A percentile compares a stretch with the other conserved stretches of the same genome.
phyloP scores from a whole-genome alignment of 2,888 invertebrate species.

The Ennomos fuscantarius region DNA sequence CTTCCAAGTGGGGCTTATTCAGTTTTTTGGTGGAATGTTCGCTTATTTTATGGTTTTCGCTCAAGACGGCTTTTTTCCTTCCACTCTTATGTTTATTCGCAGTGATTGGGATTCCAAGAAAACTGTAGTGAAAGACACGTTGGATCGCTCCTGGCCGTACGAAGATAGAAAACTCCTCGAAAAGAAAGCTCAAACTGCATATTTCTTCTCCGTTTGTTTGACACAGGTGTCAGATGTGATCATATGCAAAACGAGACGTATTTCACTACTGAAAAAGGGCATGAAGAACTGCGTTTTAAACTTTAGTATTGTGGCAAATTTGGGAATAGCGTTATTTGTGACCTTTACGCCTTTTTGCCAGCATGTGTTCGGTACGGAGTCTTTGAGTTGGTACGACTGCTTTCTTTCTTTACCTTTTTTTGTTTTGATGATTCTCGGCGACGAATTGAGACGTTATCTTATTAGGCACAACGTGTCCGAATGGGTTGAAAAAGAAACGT shows the following conservation, averaged over 20 bases:
- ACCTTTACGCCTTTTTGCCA: conserved; percentile 89
- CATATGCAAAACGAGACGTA: conserved; percentile 91
- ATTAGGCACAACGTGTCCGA: conserved; percentile 88
- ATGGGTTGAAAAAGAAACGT: conserved; percentile 91
- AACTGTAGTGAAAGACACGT: conserved; percentile 88
- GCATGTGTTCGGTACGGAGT: conserved; percentile 88
- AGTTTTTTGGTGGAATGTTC: conserved; percentile 92
- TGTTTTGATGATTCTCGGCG: conserved; percentile 89
- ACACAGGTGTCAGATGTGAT: conserved; percentile 92
- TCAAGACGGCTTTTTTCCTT: conserved; percentile 90
- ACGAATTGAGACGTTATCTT: conserved; percentile 89
- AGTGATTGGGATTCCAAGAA: conserved; percentile 89
- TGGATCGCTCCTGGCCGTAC: conserved; percentile 91
- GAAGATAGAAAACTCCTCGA: conserved; percentile 88
- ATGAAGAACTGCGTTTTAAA: conserved; percentile 89
- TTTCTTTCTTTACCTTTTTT: conserved; percentile 90
- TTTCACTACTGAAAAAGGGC: conserved; percentile 90
- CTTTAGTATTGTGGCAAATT: conserved; percentile 86
- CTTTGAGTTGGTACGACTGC: conserved; percentile 88
- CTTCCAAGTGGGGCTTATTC: conserved; percentile 94
- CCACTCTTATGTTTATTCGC: conserved; percentile 88
- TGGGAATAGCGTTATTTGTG: conserved; percentile 87
- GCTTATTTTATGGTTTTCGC: conserved; percentile 92
- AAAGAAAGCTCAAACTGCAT: conserved; percentile 91
- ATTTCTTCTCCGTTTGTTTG: conserved; percentile 91